phyloP scores from a whole-genome alignment of 1,140 invertebrate species.

The Sesamia nonagrioides region DNA sequence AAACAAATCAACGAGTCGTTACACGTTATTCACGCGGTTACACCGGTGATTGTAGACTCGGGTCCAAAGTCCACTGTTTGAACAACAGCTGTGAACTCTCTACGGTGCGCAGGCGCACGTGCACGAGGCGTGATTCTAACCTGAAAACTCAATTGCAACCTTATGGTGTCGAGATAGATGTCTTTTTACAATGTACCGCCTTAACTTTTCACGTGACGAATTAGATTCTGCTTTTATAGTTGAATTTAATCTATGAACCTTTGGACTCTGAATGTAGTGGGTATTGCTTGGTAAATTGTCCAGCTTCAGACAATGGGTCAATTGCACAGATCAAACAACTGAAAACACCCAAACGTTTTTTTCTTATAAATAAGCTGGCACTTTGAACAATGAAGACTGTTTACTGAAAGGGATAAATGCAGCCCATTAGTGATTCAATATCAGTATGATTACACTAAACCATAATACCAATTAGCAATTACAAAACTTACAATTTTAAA shows the following conservation, averaged over 20 bases:
- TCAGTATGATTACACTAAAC: background rate
- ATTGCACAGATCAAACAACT: slow-evolving; percentile 15
- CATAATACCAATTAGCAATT: background rate
- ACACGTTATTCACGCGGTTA: slow-evolving; percentile 63
- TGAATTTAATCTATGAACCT: slow-evolving; percentile 46
- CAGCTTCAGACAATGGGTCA: slow-evolving; percentile 14
- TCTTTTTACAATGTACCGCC: slow-evolving; percentile 17
- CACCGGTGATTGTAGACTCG: slow-evolving; percentile 75
- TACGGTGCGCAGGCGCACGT: slow-evolving; percentile 72
- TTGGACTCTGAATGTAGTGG: slow-evolving; percentile 43
- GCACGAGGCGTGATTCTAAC: slow-evolving; percentile 71
- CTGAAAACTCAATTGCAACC: slow-evolving; percentile 35
- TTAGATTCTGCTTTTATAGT: slow-evolving; percentile 38
- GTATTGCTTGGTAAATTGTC: slow-evolving; percentile 40
- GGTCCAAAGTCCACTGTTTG: slow-evolving; percentile 77
- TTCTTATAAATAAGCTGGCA: background rate
- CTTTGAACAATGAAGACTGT: background rate
- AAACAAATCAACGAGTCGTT: slow-evolving; percentile 45
- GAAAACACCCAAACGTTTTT: background rate
- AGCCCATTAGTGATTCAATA: no score
- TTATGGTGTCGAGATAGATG: slow-evolving; percentile 33
- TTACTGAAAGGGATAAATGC: background rate
- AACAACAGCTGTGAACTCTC: slow-evolving; percentile 75
- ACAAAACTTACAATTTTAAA: slow-evolving; percentile 14
- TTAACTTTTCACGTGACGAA: slow-evolving; percentile 43